phyloP scores from a whole-genome alignment of 2,888 invertebrate genomes.

The Zygogramma bicolorata region DNA sequence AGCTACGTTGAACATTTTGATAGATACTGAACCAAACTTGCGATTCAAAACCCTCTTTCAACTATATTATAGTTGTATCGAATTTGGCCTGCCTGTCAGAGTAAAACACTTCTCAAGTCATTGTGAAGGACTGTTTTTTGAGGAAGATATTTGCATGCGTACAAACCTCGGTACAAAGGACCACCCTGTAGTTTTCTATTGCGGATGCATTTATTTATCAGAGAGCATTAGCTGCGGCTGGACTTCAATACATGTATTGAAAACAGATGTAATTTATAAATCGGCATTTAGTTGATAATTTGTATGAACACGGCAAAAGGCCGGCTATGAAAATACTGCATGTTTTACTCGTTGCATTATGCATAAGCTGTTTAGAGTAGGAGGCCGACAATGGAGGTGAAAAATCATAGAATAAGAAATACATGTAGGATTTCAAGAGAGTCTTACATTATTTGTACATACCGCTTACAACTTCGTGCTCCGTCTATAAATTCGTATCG shows the following conservation, averaged over 20 bases:
- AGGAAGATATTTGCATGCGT: too few species aligned
- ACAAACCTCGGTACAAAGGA: background rate
- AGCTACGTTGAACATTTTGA: too few species aligned
- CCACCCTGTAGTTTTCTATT: constrained; percentile 21
- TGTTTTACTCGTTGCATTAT: constrained; percentile 49
- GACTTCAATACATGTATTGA: constrained; percentile 46
- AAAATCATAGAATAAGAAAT: constrained; percentile 46
- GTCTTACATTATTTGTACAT: constrained; percentile 43
- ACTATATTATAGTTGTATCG: too few species aligned
- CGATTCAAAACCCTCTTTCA: too few species aligned
- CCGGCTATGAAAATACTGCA: constrained; percentile 47
- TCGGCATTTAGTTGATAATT: constrained; percentile 54
- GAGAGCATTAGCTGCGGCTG: constrained; percentile 41
- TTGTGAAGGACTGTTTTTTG: too few species aligned
- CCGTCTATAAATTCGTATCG: constrained; percentile 38
- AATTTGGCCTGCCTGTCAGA: too few species aligned
- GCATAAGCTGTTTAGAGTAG: constrained; percentile 48
- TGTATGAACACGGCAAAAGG: constrained; percentile 49
- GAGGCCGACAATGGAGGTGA: constrained; percentile 48
- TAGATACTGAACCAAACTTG: too few species aligned
- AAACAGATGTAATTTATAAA: constrained; percentile 52
- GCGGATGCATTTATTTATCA: constrained; percentile 41
- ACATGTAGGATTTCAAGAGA: constrained; percentile 43
- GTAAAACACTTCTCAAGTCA: too few species aligned
- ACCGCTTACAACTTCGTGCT: constrained; percentile 31